Conservation (phyloP, 2,888 invertebrate genomes). For the Microplitis manilae region DNA sequence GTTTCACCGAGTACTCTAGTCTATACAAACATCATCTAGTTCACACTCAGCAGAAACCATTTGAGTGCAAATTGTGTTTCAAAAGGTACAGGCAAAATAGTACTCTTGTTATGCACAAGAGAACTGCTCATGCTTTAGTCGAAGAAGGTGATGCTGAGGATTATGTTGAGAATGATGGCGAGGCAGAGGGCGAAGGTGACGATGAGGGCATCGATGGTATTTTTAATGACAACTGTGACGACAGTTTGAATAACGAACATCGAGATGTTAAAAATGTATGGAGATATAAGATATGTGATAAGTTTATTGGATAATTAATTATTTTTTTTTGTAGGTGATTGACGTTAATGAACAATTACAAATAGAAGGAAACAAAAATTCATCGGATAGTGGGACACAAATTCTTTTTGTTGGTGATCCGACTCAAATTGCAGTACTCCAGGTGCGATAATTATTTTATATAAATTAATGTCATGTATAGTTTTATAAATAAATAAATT, state of each 20-base stretch:
- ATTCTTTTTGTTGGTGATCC: conserved; percentile 65
- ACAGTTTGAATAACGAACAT: conserved; percentile 19
- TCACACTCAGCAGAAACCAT: conserved; percentile 76
- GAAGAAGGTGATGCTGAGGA: conserved; percentile 63
- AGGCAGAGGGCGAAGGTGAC: not conserved
- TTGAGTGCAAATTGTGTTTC: conserved; percentile 75
- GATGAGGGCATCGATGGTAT: conserved; percentile 62
- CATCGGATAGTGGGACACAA: conserved; percentile 63
- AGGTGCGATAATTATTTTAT: conserved; percentile 50
- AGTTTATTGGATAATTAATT: not conserved
- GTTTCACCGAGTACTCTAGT: conserved; percentile 81
- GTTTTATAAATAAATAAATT: too few species aligned
- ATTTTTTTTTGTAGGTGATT: conserved; percentile 46
- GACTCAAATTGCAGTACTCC: conserved; percentile 64
- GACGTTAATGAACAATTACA: conserved; percentile 57
- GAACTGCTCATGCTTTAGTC: conserved; percentile 74
- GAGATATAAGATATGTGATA: not conserved
- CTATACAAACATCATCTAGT: conserved; percentile 78
- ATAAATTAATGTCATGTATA: too few species aligned
- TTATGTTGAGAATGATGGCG: not conserved
- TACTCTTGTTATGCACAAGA: conserved; percentile 77
- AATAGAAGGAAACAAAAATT: conserved; percentile 55
- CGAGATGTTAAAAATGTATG: not conserved
- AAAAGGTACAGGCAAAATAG: conserved; percentile 77
- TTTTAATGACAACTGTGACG: conserved; percentile 26